A percentile compares a stretch with the other conserved stretches of the same genome.
Evolutionary conservation across 2,113 vertebrate genomes (phyloP).

Genomic region (Cyanoderma ruficeps): DNA sequence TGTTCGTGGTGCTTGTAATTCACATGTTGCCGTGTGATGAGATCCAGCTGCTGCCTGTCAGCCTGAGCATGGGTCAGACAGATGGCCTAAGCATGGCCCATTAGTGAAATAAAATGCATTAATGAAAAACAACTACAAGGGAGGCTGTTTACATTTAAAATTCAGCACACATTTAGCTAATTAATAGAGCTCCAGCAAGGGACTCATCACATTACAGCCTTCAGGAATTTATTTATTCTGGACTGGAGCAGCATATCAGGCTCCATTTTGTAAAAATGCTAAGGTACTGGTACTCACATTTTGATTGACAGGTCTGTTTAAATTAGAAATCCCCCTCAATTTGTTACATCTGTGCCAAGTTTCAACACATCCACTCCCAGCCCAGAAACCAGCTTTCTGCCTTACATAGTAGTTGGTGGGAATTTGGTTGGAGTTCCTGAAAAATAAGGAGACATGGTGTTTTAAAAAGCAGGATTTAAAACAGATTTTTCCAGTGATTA

Average conservation of each 20-base stretch:
- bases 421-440: background rate
- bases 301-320: background rate
- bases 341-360: background rate
- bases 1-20: background rate
- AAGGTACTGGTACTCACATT: background rate
- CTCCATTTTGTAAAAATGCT: background rate
- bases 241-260: background rate
- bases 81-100: background rate
- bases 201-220: background rate
- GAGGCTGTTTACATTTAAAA: background rate
- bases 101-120: background rate
- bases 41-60: background rate
- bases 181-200: background rate
- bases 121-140: background rate
- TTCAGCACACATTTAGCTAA: background rate
- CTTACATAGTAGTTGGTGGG: background rate
- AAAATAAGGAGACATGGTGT: background rate
- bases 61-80: background rate
- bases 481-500: background rate
- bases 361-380: background rate
- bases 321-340: background rate
- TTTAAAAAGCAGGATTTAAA: background rate
- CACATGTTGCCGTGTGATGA: background rate
- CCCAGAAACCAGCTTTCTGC: background rate
- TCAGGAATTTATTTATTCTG: background rate